These are phyloP conservation scores for Chrysocyon brachyurus DNA, from an alignment of 2,797 vertebrate genomes.

Conservation along the genomic window DNA sequence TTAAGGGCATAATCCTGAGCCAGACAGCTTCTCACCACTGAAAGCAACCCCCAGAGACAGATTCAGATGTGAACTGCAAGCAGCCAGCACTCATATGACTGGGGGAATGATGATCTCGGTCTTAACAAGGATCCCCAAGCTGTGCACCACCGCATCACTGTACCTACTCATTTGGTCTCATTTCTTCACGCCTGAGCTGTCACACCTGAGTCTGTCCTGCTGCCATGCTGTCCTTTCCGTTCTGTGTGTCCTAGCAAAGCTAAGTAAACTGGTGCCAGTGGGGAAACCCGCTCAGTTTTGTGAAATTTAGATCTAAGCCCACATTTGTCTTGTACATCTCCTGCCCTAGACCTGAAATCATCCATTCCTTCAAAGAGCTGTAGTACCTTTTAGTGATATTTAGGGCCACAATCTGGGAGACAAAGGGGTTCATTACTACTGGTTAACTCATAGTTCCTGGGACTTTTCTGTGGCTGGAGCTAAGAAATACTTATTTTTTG, in stretches of 20 bases:
- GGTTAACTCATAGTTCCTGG: neutral
- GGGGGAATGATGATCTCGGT: neutral
- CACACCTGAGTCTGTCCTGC: neutral
- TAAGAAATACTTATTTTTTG: neutral
- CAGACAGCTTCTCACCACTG: neutral
- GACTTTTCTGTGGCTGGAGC: neutral
- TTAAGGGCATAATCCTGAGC: neutral
- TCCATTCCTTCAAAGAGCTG: neutral
- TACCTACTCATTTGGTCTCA: neutral
- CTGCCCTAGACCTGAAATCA: neutral
- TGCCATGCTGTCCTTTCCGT: neutral
- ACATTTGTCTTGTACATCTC: neutral
- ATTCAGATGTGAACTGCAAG: neutral
- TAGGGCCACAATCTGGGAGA: neutral
- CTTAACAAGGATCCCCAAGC: neutral
- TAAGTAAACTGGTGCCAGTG: neutral
- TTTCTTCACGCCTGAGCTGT: neutral
- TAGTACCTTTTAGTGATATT: neutral
- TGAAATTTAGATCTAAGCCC: neutral
- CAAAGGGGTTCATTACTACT: neutral
- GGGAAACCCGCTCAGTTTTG: neutral
- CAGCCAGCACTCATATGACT: neutral
- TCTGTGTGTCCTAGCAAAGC: neutral
- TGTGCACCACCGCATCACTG: neutral
- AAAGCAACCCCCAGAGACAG: neutral